A percentile compares a stretch with the other conserved stretches of the same genome.
These are phyloP conservation scores for Brachionus asplanchnoidis DNA, from an alignment of 1,140 invertebrate species.

Conservation along the genomic window DNA sequence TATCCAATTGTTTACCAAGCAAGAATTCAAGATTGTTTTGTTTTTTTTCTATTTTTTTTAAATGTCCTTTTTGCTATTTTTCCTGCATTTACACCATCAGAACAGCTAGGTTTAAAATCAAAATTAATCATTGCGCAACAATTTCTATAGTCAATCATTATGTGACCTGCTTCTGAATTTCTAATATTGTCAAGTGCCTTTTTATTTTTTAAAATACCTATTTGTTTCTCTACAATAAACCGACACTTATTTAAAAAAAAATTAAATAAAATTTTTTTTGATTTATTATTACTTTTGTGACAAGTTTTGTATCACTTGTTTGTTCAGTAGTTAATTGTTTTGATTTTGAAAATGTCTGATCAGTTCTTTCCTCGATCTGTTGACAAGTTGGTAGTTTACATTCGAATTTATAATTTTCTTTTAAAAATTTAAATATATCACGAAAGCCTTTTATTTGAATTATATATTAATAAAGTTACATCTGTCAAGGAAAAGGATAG, in stretches of 20 bases:
- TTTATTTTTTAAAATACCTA: not conserved
- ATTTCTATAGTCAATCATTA: not conserved
- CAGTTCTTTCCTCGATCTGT: not conserved
- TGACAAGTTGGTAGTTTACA: not conserved
- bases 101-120: not conserved
- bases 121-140: not conserved
- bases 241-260: not conserved
- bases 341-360: not conserved
- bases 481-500: slow-evolving; percentile 2
- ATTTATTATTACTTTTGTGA: not conserved
- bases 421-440: not conserved
- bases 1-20: not conserved
- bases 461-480: not conserved
- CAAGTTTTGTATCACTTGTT: not conserved
- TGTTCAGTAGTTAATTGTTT: not conserved
- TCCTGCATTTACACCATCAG: not conserved
- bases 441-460: not conserved
- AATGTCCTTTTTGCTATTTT: not conserved
- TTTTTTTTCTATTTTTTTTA: slow-evolving; percentile 8
- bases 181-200: not conserved
- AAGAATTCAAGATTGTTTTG: slow-evolving; percentile 3
- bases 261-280: not conserved
- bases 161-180: slow-evolving; percentile 7
- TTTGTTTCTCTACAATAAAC: slow-evolving; percentile 14
- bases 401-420: not conserved